These are phyloP conservation scores for Taeniopygia guttata DNA, from an alignment of 2,797 vertebrate species.

Conservation along the genomic window DNA sequence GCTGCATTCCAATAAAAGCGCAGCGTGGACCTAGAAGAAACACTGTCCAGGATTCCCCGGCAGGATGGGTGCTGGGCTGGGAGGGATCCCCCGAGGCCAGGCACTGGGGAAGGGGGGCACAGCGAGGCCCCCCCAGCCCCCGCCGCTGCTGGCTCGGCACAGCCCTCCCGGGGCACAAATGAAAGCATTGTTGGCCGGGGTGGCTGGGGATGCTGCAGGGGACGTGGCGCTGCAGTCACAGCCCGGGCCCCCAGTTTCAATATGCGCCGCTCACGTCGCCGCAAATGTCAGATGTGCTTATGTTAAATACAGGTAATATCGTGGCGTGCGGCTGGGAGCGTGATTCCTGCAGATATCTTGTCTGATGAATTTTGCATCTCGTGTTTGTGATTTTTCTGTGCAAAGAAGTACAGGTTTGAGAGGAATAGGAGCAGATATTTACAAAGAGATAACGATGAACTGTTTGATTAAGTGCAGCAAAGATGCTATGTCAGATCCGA, in stretches of 20 bases:
- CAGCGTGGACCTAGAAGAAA: not conserved
- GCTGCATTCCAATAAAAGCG: conserved; percentile 47
- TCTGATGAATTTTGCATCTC: conserved; percentile 44
- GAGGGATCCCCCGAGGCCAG: not conserved
- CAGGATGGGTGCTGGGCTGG: not conserved
- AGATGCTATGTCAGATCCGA: conserved; percentile 30
- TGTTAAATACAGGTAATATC: conserved; percentile 33
- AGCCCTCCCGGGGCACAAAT: not conserved
- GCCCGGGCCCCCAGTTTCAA: not conserved
- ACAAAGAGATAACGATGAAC: conserved; percentile 10
- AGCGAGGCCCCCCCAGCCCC: not conserved
- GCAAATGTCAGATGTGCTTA: conserved; percentile 40
- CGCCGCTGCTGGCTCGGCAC: not conserved
- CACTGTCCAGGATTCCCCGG: not conserved
- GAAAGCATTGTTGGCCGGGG: not conserved
- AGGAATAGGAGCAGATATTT: conserved; percentile 6
- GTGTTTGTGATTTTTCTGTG: not conserved
- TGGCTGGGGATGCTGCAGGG: conserved; percentile 17
- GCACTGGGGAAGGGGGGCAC: not conserved
- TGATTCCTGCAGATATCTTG: conserved; percentile 4
- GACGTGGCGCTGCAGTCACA: not conserved
- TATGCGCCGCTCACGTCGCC: not conserved
- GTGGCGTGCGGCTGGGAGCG: not conserved
- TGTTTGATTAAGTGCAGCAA: conserved; percentile 40
- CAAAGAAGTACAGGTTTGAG: not conserved